These are phyloP conservation scores for Tridacna crocea DNA, from an alignment of 2,888 invertebrate genomes.

Conservation along the genomic window DNA sequence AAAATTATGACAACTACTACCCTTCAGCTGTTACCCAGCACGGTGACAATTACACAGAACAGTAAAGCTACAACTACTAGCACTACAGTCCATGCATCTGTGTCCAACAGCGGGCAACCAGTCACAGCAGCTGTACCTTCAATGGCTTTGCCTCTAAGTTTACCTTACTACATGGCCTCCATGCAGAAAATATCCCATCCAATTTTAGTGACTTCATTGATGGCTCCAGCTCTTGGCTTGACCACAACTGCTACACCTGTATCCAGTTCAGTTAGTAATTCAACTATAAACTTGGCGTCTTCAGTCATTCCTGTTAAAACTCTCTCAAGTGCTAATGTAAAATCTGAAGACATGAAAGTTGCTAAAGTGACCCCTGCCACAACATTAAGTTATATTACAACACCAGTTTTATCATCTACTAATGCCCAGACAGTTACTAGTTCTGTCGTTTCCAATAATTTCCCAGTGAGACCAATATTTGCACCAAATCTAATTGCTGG, in stretches of 20 bases:
- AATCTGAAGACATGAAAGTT: slow-evolving; percentile 24
- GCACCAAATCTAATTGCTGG: slow-evolving; percentile 48
- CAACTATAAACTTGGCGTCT: slow-evolving; percentile 14
- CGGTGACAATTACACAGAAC: background rate
- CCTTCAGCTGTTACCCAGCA: slow-evolving; percentile 8
- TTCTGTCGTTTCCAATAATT: slow-evolving; percentile 40
- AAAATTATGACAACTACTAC: background rate
- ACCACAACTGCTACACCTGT: slow-evolving; percentile 36
- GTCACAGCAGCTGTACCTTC: background rate
- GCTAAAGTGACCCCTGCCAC: slow-evolving; percentile 17
- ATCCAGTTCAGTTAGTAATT: slow-evolving; percentile 13
- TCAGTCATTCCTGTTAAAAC: slow-evolving; percentile 34
- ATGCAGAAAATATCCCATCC: slow-evolving; percentile 64
- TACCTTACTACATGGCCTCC: slow-evolving; percentile 56
- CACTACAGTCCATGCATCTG: background rate
- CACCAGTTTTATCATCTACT: slow-evolving; percentile 37
- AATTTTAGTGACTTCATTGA: slow-evolving; percentile 62
- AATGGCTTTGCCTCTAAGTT: slow-evolving; percentile 32
- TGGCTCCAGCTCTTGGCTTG: slow-evolving; percentile 51
- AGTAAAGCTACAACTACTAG: slow-evolving; percentile 17
- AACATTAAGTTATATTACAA: slow-evolving; percentile 41
- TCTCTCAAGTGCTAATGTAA: slow-evolving; percentile 16
- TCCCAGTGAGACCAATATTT: slow-evolving; percentile 52
- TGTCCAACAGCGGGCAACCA: slow-evolving; percentile 4
- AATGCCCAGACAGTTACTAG: slow-evolving; percentile 33